Evolutionary conservation across 2,113 vertebrate genomes (phyloP), one percentile per base, ranked within the genome.

Genomic region (Cyprinus carpio): DNA sequence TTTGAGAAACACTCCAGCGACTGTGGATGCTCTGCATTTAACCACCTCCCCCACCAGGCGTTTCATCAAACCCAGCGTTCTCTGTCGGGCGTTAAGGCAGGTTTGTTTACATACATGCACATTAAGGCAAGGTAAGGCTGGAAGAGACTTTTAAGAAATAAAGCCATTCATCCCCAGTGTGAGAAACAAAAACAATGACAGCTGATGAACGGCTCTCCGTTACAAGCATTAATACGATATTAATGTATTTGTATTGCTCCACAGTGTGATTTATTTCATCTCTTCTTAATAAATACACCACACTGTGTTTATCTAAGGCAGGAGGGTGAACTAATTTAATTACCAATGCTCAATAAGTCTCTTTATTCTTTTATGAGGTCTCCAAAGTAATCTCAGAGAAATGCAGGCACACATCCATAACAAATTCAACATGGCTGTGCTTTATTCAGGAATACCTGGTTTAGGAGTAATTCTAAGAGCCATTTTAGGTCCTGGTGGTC

Each of bases 381-480:
- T 58, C 23, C 69, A 77, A 67, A 77, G 74, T 81, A 29, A 72
- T 81, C 7, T 20, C 13, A 31, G 37, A 8, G 6, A 81, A 62
- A 74, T 40, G 29, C 20, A 72, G 9, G 49, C 60, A 75, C 72
- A 58, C 29, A 20, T 60, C 54, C n/a, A 46, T 79, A 60, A 60
- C 20, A 12, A 34, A 64, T 64, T 86, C 16, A 27, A 16, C 18
- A 64, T 0, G 29, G 51, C 72, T 43, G 13, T 71, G 23, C 2
- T 54, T 20, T 46, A 18, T 67, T 64, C 27, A 69, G 34, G 1
- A 49, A 56, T 86, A 99, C 97, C 91, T 95, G 95, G 89, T 95
- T 96, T 90, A 97, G 93, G 86, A 99, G 91, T 71, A 97, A 90
- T 87, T 97, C 95, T 87, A 98, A 88, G 84, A 99, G 95, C 97